phyloP scores from a whole-genome alignment of 2,113 vertebrate genomes.

The Chrysochloris asiatica region DNA sequence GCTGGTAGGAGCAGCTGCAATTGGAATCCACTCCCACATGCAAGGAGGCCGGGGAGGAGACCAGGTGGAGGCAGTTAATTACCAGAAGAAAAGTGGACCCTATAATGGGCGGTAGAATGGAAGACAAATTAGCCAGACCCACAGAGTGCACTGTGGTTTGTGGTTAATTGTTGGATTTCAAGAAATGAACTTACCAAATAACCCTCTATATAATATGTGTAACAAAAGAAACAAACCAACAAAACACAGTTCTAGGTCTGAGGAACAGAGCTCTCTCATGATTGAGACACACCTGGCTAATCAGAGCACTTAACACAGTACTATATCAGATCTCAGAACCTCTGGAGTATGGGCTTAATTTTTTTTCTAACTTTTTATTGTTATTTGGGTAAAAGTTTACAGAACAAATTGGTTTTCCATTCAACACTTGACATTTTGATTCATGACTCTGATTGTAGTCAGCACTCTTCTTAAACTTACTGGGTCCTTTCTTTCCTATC shows the following conservation, averaged over 20 bases:
- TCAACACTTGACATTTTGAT: too few relatives aligned
- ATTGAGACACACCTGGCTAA: neutral
- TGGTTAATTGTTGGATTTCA: neutral
- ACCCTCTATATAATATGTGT: neutral
- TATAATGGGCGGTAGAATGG: neutral
- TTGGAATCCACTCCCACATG: slow-evolving; percentile 37
- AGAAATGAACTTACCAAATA: slow-evolving; percentile 31
- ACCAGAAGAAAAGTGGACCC: neutral
- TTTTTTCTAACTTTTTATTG: too few relatives aligned
- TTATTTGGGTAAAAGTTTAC: too few relatives aligned
- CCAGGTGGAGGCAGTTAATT: slow-evolving; percentile 64
- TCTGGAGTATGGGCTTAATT: neutral
- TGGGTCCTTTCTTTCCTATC: too few relatives aligned
- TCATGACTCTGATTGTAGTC: too few relatives aligned
- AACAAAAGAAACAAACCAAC: neutral
- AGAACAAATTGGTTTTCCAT: too few relatives aligned
- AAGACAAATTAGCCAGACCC: neutral
- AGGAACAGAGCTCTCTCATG: neutral
- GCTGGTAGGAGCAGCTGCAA: slow-evolving; percentile 43
- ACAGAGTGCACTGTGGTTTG: slow-evolving; percentile 16
- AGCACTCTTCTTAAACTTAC: too few relatives aligned
- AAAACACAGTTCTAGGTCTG: slow-evolving; percentile 3
- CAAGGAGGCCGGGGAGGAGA: slow-evolving; percentile 11
- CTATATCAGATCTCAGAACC: neutral
- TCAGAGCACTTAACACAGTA: neutral